Evolutionary conservation across 2,113 vertebrate genomes (phyloP), one percentile per base, ranked within the genome.

Genomic region (Plecturocebus donacophilus): DNA sequence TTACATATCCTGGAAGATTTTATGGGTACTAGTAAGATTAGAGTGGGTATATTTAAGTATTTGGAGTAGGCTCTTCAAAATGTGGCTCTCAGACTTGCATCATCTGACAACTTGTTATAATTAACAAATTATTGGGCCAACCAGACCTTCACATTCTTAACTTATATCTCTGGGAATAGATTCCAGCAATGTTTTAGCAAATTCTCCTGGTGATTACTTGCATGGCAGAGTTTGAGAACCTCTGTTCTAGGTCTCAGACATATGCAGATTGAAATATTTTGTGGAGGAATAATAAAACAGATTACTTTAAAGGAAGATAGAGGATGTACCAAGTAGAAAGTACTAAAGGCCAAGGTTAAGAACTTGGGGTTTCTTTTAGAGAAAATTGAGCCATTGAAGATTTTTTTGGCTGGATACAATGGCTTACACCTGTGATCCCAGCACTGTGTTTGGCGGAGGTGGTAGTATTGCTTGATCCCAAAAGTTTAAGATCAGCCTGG

Each of bases 271-370:
- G 27, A 93, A 85, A 35, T 93, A 54, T 82, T 94, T 93, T 95
- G 66, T 35, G 49, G 32, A 86, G 14, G 25, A 91, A 56, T 81
- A 80, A 70, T 82, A 66, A 88, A 42, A 92, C 19, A 93, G 47
- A 86, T 92, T 19, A 58, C 32, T 87, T 96, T 91, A 93, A 94
- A 93, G 40, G n/a, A 93, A 91, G 49, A 42, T 61, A 95, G 58
- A 95, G 12, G 25, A 11, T 73, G 52, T 88, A 82, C 12, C 68
- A 93, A 81, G 45, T 35, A 81, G 49, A 91, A 93, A 35, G 47
- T 80, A 70, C n/a, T 81, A 91, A 93, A 80, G 93, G 25, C 35
- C 11, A 66, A 64, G 4, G 11, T 56, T 42, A 84, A 73, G 6
- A n/a, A 87, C 89, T 90, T 40, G 16, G 30, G 3, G 42, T 47